These are phyloP conservation scores for Turnix velox DNA, from an alignment of 2,113 vertebrate genomes.

Conservation along the genomic window DNA sequence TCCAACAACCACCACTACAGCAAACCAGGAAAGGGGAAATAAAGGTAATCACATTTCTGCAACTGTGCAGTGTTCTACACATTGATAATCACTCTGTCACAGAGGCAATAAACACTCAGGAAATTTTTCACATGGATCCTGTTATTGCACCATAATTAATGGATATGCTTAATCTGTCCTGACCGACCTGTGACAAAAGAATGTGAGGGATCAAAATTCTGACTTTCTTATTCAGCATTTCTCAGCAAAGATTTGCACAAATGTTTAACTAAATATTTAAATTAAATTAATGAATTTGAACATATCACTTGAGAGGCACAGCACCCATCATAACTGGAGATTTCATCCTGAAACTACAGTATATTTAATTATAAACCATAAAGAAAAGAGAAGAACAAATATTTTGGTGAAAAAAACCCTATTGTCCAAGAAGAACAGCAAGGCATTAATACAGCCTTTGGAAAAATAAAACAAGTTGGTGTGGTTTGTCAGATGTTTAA, in stretches of 20 bases:
- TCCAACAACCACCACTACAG: background rate
- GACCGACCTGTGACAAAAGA: background rate
- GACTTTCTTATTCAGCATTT: constrained; percentile 37
- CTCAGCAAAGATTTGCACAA: background rate
- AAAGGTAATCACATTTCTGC: background rate
- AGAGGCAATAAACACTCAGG: background rate
- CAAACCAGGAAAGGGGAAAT: background rate
- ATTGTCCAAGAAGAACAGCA: background rate
- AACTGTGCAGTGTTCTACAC: background rate
- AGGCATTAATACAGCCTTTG: background rate
- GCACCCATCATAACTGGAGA: background rate
- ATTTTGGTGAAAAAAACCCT: background rate
- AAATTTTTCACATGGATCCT: background rate
- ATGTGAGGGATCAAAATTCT: constrained; percentile 1
- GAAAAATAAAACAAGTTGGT: background rate
- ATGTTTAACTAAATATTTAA: constrained; percentile 50
- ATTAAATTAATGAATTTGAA: constrained; percentile 42
- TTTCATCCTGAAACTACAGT: background rate
- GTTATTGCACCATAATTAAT: background rate
- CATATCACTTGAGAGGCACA: background rate
- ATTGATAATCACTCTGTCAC: background rate
- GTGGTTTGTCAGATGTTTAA: background rate
- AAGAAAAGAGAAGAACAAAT: background rate
- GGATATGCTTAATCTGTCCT: background rate
- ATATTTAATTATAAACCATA: background rate